phyloP scores from a whole-genome alignment of 2,797 vertebrate species.

The Microhierax caerulescens region DNA sequence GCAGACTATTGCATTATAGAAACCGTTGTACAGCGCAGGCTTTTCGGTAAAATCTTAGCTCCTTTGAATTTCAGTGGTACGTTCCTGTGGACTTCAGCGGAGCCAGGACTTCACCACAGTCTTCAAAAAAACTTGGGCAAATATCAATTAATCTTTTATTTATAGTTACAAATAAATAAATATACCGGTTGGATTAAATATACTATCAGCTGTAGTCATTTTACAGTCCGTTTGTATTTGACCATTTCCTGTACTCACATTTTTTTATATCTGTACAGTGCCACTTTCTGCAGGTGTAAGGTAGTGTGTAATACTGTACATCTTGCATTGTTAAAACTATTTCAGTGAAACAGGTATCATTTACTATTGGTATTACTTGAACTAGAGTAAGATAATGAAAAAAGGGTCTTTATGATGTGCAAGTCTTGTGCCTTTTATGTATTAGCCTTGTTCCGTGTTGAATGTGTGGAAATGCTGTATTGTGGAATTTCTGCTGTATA shows the following conservation, averaged over 20 bases:
- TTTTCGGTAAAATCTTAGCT: neutral
- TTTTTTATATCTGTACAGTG: slow-evolving; percentile 84
- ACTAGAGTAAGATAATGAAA: slow-evolving; percentile 81
- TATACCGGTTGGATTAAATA: slow-evolving; percentile 53
- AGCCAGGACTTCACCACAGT: slow-evolving; percentile 29
- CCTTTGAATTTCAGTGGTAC: neutral
- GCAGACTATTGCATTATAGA: neutral
- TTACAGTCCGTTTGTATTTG: slow-evolving; percentile 77
- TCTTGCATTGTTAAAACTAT: slow-evolving; percentile 75
- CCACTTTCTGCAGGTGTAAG: slow-evolving; percentile 81
- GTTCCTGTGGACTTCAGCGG: neutral
- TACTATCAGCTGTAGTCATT: slow-evolving; percentile 75
- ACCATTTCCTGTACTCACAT: slow-evolving; percentile 77
- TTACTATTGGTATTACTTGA: slow-evolving; percentile 84
- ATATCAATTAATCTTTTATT: slow-evolving; percentile 54
- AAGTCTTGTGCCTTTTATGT: slow-evolving; percentile 93
- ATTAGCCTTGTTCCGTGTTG: slow-evolving; percentile 92
- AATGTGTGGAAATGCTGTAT: slow-evolving; percentile 89
- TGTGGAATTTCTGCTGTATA: slow-evolving; percentile 84
- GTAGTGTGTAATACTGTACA: slow-evolving; percentile 76
- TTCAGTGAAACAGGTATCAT: slow-evolving; percentile 77
- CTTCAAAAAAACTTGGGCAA: slow-evolving; percentile 52
- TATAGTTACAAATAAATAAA: slow-evolving; percentile 49
- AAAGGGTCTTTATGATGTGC: slow-evolving; percentile 85
- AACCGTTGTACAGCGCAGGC: neutral